A percentile compares a stretch with the other conserved stretches of the same genome.
Conservation (phyloP, 2,888 invertebrate genomes). For the Penaeus monodon region DNA sequence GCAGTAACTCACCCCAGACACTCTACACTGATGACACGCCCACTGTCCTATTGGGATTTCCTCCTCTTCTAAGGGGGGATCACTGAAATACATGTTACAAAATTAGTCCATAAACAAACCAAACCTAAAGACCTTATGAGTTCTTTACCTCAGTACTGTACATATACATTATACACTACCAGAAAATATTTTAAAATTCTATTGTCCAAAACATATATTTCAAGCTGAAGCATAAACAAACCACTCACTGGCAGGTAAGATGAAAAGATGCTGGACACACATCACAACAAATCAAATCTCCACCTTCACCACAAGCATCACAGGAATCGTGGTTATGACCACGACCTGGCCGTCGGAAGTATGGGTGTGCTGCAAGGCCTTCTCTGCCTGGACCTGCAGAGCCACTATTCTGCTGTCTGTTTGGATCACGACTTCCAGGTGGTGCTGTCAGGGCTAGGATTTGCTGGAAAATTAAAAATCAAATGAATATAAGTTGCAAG, state of each 20-base stretch:
- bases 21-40: slow-evolving; percentile 65
- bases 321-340: slow-evolving; percentile 94
- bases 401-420: slow-evolving; percentile 37
- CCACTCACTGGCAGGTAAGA: slow-evolving; percentile 84
- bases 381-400: slow-evolving; percentile 66
- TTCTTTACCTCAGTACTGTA: neutral
- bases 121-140: neutral
- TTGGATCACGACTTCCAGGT: slow-evolving; percentile 61
- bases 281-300: slow-evolving; percentile 95
- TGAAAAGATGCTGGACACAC: slow-evolving; percentile 96
- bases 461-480: slow-evolving; percentile 54
- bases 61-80: slow-evolving; percentile 90
- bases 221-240: slow-evolving; percentile 69
- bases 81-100: slow-evolving; percentile 68
- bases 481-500: neutral
- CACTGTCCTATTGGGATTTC: slow-evolving; percentile 80
- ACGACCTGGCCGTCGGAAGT: slow-evolving; percentile 87
- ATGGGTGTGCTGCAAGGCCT: slow-evolving; percentile 79
- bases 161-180: neutral
- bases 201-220: too few species aligned
- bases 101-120: neutral
- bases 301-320: slow-evolving; percentile 94
- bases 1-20: slow-evolving; percentile 63
- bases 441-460: slow-evolving; percentile 64
- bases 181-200: neutral